Evolutionary conservation across 2,797 vertebrate species (phyloP).

Genomic region (Scleropages formosus): DNA sequence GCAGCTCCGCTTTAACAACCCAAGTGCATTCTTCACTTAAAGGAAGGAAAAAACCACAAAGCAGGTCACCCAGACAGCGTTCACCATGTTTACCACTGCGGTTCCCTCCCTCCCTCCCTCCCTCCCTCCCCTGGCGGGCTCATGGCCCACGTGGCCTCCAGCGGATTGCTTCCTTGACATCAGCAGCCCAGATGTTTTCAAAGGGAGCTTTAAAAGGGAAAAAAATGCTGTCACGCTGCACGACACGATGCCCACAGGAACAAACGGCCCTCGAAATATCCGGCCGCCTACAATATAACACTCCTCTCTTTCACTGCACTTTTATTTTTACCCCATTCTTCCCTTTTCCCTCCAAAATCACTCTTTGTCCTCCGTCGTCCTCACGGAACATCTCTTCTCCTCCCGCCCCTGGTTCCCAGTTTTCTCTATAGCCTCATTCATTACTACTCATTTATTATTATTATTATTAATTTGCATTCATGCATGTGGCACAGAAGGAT

Average conservation of each 20-base stretch:
- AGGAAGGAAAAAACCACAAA: neutral
- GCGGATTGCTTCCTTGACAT: neutral
- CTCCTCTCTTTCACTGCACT: neutral
- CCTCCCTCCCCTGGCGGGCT: too few relatives aligned
- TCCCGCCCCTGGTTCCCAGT: neutral
- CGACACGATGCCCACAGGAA: neutral
- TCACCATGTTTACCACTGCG: neutral
- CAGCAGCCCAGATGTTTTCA: slow-evolving; percentile 16
- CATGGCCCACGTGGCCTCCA: neutral
- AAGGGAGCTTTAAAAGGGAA: neutral
- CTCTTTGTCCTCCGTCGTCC: neutral
- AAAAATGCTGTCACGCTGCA: neutral
- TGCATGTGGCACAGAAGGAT: too few relatives aligned
- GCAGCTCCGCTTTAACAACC: too few relatives aligned
- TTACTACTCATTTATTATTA: too few relatives aligned
- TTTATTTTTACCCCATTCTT: neutral
- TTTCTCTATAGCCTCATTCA: too few relatives aligned
- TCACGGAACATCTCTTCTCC: neutral
- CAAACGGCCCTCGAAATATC: neutral
- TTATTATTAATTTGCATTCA: too few relatives aligned
- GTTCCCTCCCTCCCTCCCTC: neutral
- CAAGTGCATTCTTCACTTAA: too few relatives aligned
- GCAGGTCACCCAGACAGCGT: too few relatives aligned
- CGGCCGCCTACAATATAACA: too few relatives aligned
- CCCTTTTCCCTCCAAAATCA: too few relatives aligned